Evolutionary conservation across 2,113 vertebrate genomes (phyloP), one percentile per base, ranked within the genome.

Genomic region (Tragelaphus buxtoni): DNA sequence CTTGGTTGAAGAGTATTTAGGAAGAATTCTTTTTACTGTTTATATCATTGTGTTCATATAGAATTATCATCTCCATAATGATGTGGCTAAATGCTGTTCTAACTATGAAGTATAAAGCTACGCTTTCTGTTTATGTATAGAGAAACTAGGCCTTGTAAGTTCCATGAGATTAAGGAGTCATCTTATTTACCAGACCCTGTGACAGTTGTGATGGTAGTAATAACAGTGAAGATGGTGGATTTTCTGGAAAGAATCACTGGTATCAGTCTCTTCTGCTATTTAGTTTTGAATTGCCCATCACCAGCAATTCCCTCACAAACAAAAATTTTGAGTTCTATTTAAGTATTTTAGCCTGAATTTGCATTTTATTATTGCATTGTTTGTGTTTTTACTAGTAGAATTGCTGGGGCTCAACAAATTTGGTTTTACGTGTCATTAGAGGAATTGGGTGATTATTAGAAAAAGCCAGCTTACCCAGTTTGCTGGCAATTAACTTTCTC

Each of bases 281-380:
- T 93, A 89, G 3, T 39, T 95, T 96, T 94, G 30, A 93, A 35
- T 91, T 88, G 47, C 55, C 35, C 76, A 87, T 90, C 47, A 58
- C 24, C 32, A 72, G n/a, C 28, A 96, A 61, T 81, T 94, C 32
- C 35, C 18, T 92, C 7, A 45, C 45, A 94, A 94, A 79, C 17
- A 93, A 91, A 96, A 90, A 55, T 76, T 58, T 95, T 92, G 32
- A 88, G 17, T 81, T 88, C 60, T 53, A 1, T 61, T 39, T 42
- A 22, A 45, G 42, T 94, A 90, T 51, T 51, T n/a, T 82, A 92
- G 30, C 35, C 81, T 92, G 94, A 58, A 51, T 95, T 94, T 97
- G 32, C 35, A 91, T 95, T 90, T 97, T 94, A 76, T 82, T 80
- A 72, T 94, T 93, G 42, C 42, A 55, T 85, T 95, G 35, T 84